Percentiles rank a stretch among this genome's conserved stretches.
Conservation (phyloP, 2,113 vertebrate genomes). For the Anas platyrhynchos region DNA sequence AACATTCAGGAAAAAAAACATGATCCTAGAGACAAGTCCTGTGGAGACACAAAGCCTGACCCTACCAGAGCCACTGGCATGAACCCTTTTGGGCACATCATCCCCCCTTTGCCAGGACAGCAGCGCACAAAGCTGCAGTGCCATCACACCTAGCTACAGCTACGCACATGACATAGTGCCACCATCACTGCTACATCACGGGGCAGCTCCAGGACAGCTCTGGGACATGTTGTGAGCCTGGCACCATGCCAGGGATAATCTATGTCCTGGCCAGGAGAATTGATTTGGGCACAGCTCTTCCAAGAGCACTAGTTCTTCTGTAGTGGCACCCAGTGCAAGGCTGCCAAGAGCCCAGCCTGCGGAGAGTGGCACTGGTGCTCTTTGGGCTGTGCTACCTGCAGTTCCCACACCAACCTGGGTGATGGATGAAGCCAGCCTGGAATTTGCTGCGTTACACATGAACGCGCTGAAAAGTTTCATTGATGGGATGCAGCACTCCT, state of each 20-base stretch:
- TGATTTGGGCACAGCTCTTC: neutral
- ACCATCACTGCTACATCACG: accelerated
- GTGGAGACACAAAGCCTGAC: neutral
- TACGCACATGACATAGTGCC: accelerated
- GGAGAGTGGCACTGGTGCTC: accelerated
- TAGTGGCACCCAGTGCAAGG: neutral
- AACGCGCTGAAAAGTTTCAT: neutral
- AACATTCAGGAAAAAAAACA: neutral
- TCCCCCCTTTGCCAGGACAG: neutral
- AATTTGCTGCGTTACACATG: neutral
- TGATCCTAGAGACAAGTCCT: neutral
- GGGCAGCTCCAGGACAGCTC: neutral
- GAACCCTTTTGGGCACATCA: neutral
- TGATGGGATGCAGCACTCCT: neutral
- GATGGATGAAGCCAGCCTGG: neutral
- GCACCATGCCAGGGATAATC: neutral
- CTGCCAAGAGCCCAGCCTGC: neutral
- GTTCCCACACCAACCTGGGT: neutral
- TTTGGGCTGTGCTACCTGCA: neutral
- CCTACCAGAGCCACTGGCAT: neutral
- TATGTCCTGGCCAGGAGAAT: accelerated
- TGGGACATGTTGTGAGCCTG: neutral
- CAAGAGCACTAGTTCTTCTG: neutral
- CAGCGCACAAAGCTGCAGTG: accelerated
- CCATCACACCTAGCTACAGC: accelerated